Evolutionary conservation across 2,888 invertebrate genomes (phyloP), one percentile per base, ranked within the genome.

Genomic region (Selenia dentaria): DNA sequence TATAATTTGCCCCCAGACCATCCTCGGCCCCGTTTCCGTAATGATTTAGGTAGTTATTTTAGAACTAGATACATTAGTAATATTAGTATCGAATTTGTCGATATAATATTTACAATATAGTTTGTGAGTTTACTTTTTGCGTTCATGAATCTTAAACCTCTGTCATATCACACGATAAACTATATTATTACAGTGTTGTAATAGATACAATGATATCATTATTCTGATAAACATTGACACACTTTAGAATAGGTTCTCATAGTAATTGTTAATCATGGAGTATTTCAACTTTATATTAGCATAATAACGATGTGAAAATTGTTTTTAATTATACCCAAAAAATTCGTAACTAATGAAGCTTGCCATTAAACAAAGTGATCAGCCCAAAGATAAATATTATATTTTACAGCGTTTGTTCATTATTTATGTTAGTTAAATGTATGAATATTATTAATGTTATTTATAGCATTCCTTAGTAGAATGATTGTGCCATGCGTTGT

Each of bases 331-430:
- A 28, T 27, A 26, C 3, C 9, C 11, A 32, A 27, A 34, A 34
- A 32, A 28, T n/a, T 39, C 27, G 37, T 45, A 39, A 34, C 20
- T 12, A 26, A 44, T 37, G 27, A 43, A 34, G 72, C 83, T 84
- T 85, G 85, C 85, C 84, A 83, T 82, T 76, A 52, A 70, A 62
- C 70, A 75, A 69, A 75, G 82, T 82, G 77, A 83, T 81, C 66
- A 70, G 64, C 70, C 85, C 85, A 83, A 84, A 85, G 86, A 76
- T 70, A 60, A 67, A 64, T 67, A 64, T 62, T 67, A 64, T 62
- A 63, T 64, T 68, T 51, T 67, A 64, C 61, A 74, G 69, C 69
- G 74, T 79, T 77, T 71, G 54, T 63, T 59, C 55, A 54, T 52
- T 67, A 70, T 67, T 67, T 64, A 64, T 60, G 27, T 52, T 57